These are phyloP conservation scores for Philopotamus ludificatus DNA, from an alignment of 1,140 invertebrate species.

Conservation along the genomic window DNA sequence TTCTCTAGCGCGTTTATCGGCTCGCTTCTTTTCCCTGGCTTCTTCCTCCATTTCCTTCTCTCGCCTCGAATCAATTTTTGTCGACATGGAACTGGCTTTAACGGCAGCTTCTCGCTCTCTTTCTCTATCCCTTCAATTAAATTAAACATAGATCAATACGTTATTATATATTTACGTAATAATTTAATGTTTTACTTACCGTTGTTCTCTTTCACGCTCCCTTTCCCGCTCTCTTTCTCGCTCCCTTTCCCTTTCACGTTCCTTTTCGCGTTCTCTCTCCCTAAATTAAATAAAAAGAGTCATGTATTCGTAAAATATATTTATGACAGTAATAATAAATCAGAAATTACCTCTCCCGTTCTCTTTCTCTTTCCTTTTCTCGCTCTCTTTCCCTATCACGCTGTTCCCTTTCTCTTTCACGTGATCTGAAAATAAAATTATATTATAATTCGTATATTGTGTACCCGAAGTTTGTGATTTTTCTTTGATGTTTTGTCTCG, in stretches of 20 bases:
- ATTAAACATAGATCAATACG: conserved; percentile 1
- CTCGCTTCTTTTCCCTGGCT: conserved; percentile 82
- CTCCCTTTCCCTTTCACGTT: conserved; percentile 53
- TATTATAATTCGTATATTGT: not conserved
- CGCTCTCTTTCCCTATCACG: conserved; percentile 56
- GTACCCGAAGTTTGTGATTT: no score
- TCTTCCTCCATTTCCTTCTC: conserved; percentile 92
- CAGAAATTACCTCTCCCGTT: conserved; percentile 44
- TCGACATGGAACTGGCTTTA: conserved; percentile 15
- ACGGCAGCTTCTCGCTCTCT: conserved; percentile 43
- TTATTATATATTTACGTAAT: not conserved
- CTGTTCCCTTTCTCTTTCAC: conserved; percentile 43
- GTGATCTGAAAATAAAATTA: conserved; percentile 30
- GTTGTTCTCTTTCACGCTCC: conserved; percentile 39
- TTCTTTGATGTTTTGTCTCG: no score
- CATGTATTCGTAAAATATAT: not conserved
- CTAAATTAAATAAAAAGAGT: not conserved
- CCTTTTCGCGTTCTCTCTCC: conserved; percentile 52
- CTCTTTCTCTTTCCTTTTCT: conserved; percentile 43
- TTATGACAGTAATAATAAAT: no score
- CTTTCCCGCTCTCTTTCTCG: conserved; percentile 43
- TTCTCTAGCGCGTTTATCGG: conserved; percentile 86
- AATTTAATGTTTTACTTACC: conserved; percentile 23
- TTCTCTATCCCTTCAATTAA: conserved; percentile 36
- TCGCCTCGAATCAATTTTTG: conserved; percentile 55